Percentiles rank a stretch among this genome's conserved stretches.
phyloP scores from a whole-genome alignment of 2,888 invertebrate species.

The Harpalus rufipes region DNA sequence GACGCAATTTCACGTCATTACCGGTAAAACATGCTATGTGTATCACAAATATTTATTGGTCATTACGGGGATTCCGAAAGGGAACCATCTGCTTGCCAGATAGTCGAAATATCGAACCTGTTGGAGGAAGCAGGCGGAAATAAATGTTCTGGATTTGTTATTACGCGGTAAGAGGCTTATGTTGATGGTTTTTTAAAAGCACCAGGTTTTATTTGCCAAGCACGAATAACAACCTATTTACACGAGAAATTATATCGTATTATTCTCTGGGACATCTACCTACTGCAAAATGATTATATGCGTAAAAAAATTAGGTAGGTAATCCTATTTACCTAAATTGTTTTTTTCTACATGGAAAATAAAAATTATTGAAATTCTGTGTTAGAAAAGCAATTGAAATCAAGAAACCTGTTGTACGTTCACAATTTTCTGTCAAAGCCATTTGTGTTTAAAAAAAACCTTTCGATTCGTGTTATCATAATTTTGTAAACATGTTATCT shows the following conservation, averaged over 20 bases:
- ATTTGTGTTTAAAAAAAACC: too few relatives aligned
- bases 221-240: conserved; percentile 48
- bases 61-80: conserved; percentile 53
- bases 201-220: conserved; percentile 25
- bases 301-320: neutral
- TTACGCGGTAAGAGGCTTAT: conserved; percentile 45
- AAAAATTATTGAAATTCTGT: neutral
- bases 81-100: conserved; percentile 20
- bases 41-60: conserved; percentile 65
- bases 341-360: neutral
- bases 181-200: conserved; percentile 53
- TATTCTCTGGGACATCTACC: neutral
- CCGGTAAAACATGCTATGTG: conserved; percentile 59
- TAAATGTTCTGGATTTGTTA: conserved; percentile 46
- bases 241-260: conserved; percentile 15
- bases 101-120: conserved; percentile 37
- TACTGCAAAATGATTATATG: neutral
- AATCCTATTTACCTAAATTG: neutral
- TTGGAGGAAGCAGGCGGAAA: conserved; percentile 16
- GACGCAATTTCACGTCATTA: conserved; percentile 60
- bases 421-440: too few relatives aligned
- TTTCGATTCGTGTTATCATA: too few relatives aligned
- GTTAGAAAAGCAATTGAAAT: too few relatives aligned
- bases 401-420: too few relatives aligned
- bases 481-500: too few relatives aligned